Evolutionary conservation across 1,140 invertebrate species (phyloP), one percentile per base, ranked within the genome.

Genomic region (Camponotus pennsylvanicus): DNA sequence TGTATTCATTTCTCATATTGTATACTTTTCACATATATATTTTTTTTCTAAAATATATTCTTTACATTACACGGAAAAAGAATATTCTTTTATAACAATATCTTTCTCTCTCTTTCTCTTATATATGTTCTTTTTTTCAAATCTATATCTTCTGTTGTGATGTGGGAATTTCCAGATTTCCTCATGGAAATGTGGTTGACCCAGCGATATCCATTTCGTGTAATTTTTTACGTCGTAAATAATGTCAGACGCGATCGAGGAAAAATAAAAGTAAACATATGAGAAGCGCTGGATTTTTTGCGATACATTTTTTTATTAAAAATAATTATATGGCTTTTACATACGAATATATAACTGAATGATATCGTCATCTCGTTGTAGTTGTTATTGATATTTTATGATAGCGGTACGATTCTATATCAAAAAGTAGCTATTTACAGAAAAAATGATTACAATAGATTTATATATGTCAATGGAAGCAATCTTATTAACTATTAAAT

Each of bases 251-350:
- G 13, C 13, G 11, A 11, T n/a, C 42, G 61, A 34, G 11, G n/a
- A 40, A 34, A 8, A 40, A 85, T 5, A 32, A 52, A 37, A 32
- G 8, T 8, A 78, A 18, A 6, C 76, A 52, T 11, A 55, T 40
- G 11, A 18, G 27, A 27, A 61, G 32, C 57, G 37, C 7, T 57
- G 18, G 9, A 80, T 70, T 76, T 52, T 52, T 89, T 55, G 21
- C 27, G 86, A 69, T 8, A 55, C 18, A 2, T 84, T 91, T 90
- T 91, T 85, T 88, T 91, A 80, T 80, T 88, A 86, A 86, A 88
- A 86, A 88, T 88, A 84, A 85, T 89, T 76, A 52, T 80, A 4
- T 52, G 13, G 32, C 59, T 45, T 70, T 90, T 75, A 86, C 42
- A 66, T 86, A 42, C 18, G 40, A 61, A 49, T 75, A 49, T 75